phyloP scores from a whole-genome alignment of 2,888 invertebrate species.

The Syrphus vitripennis region DNA sequence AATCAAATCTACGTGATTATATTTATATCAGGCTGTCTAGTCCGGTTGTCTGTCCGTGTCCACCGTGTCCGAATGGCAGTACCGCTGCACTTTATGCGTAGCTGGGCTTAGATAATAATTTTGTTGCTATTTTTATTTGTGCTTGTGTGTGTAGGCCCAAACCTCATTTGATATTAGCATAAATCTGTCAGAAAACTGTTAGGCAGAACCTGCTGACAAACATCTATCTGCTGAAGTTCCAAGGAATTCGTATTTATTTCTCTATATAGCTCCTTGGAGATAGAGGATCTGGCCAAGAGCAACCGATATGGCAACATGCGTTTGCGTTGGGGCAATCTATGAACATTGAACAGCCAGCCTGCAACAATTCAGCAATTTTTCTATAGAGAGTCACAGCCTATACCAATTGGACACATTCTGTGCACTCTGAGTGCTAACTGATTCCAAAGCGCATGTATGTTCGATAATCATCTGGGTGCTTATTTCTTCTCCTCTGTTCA shows the following conservation, averaged over 20 bases:
- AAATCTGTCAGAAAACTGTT: slow-evolving; percentile 70
- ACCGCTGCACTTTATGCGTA: slow-evolving; percentile 65
- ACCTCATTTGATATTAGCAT: slow-evolving; percentile 71
- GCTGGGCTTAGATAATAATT: slow-evolving; percentile 65
- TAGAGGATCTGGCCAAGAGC: slow-evolving; percentile 49
- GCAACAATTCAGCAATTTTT: slow-evolving; percentile 41
- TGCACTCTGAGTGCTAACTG: slow-evolving; percentile 62
- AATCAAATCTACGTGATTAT: slow-evolving; percentile 65
- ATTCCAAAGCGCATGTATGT: slow-evolving; percentile 71
- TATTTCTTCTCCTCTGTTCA: slow-evolving; percentile 72
- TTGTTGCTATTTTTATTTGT: background rate
- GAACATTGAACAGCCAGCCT: slow-evolving; percentile 11
- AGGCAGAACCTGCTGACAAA: slow-evolving; percentile 64
- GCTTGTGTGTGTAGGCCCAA: slow-evolving; percentile 41
- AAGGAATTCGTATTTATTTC: slow-evolving; percentile 62
- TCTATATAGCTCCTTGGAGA: slow-evolving; percentile 8
- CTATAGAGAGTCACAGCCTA: background rate
- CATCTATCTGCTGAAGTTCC: slow-evolving; percentile 61
- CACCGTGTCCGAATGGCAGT: slow-evolving; percentile 31
- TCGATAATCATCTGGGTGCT: slow-evolving; percentile 72
- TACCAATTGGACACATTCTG: slow-evolving; percentile 48
- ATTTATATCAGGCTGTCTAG: slow-evolving; percentile 63
- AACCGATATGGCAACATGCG: slow-evolving; percentile 69
- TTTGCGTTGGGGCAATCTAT: slow-evolving; percentile 71
- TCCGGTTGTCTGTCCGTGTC: slow-evolving; percentile 47